phyloP scores from a whole-genome alignment of 2,113 vertebrate species.

The Brachyhypopomus occidentalis region DNA sequence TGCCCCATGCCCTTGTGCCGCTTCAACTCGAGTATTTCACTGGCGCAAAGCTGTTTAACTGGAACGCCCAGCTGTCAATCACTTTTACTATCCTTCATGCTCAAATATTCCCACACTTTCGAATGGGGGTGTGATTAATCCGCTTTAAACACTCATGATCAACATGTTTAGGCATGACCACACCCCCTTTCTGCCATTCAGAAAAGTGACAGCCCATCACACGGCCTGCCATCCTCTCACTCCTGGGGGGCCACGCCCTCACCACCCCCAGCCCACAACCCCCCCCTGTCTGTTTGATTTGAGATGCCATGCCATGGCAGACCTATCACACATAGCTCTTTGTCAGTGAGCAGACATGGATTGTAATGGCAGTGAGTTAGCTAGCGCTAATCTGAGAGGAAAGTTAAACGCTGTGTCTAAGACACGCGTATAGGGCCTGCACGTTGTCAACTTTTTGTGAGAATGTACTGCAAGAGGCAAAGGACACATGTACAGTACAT shows the following conservation, averaged over 20 bases:
- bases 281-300: constrained; percentile 6
- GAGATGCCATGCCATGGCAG: constrained; percentile 32
- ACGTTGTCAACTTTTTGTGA: neutral
- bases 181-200: too few relatives aligned
- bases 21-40: neutral
- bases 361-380: neutral
- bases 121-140: constrained; percentile 7
- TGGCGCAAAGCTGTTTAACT: constrained; percentile 2
- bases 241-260: too few relatives aligned
- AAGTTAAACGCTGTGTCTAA: neutral
- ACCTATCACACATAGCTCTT: constrained; percentile 38
- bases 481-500: neutral
- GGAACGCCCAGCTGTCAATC: too few relatives aligned
- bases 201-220: too few relatives aligned
- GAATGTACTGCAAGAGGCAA: neutral
- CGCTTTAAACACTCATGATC: too few relatives aligned
- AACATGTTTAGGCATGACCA: too few relatives aligned
- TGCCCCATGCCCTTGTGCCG: neutral
- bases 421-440: too few relatives aligned
- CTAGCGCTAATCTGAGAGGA: constrained; percentile 1
- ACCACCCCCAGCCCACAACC: too few relatives aligned
- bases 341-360: neutral
- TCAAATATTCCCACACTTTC: constrained; percentile 7
- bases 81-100: constrained; percentile 9
- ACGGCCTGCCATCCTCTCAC: too few relatives aligned